Evolutionary conservation across 2,888 invertebrate species (phyloP).

Genomic region (Acanthoscelides obtectus): DNA sequence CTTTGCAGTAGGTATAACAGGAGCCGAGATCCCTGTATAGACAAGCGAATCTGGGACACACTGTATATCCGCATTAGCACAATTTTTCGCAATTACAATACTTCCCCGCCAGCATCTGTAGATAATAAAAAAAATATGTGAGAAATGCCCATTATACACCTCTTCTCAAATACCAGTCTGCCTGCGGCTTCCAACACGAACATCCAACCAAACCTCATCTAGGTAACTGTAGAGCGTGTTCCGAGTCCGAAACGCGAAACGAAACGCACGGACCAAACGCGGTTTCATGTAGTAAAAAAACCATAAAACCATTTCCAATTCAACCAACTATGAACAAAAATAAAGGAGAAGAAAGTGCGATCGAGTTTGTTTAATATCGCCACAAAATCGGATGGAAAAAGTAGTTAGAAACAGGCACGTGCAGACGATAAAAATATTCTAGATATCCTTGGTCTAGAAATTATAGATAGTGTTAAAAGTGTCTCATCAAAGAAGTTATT

Average conservation of each 20-base stretch:
- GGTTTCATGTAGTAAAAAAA: neutral
- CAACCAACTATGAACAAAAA: neutral
- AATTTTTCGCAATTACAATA: no score
- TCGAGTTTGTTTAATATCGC: neutral
- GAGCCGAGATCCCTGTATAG: no score
- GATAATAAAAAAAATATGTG: neutral
- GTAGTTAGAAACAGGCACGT: neutral
- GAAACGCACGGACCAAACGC: neutral
- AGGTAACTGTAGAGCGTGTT: neutral
- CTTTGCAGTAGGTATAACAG: no score
- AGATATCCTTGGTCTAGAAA: no score
- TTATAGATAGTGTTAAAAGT: no score
- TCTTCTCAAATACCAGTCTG: neutral
- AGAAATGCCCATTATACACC: neutral
- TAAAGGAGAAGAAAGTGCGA: neutral
- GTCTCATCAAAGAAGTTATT: no score
- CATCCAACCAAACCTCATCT: neutral
- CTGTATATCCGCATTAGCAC: no score
- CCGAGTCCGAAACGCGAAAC: neutral
- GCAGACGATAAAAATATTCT: conserved; percentile 1
- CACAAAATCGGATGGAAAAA: neutral
- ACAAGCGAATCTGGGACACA: no score
- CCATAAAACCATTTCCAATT: neutral
- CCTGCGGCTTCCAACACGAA: neutral
- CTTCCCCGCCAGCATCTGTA: no score